Conservation (phyloP, 2,797 vertebrate species). For the Myotis findleyi region DNA sequence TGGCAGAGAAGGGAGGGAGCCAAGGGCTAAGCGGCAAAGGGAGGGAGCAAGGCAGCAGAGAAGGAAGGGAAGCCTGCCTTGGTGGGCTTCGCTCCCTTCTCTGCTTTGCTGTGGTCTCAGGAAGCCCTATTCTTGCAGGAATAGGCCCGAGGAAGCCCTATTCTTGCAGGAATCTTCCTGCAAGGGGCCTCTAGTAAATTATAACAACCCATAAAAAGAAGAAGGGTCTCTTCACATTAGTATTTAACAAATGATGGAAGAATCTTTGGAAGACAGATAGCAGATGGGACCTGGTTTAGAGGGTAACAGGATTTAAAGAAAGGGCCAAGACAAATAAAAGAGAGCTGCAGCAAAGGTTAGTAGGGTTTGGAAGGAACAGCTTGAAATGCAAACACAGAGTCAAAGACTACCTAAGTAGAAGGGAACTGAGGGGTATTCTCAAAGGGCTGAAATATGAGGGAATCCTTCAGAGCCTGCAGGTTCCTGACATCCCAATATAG, state of each 20-base stretch:
- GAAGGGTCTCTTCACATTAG: not conserved
- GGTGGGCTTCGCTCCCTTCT: no score
- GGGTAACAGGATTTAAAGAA: not conserved
- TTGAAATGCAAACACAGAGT: not conserved
- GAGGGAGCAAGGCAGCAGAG: no score
- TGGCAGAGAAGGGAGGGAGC: no score
- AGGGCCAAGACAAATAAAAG: not conserved
- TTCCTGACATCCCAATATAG: not conserved
- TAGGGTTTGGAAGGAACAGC: not conserved
- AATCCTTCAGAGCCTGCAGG: not conserved
- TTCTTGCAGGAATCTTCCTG: no score
- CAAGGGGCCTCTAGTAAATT: not conserved
- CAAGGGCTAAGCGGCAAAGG: no score
- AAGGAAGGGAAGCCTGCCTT: no score
- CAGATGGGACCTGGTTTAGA: not conserved
- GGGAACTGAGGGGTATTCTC: not conserved
- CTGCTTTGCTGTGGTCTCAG: no score
- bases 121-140: no score
- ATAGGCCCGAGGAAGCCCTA: no score
- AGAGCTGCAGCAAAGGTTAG: not conserved
- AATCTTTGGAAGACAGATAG: not conserved
- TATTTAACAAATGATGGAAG: not conserved
- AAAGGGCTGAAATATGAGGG: not conserved
- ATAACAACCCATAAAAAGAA: not conserved
- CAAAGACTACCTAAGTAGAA: not conserved